Evolutionary conservation across 2,113 vertebrate genomes (phyloP).

Genomic region (Tragelaphus scriptus): DNA sequence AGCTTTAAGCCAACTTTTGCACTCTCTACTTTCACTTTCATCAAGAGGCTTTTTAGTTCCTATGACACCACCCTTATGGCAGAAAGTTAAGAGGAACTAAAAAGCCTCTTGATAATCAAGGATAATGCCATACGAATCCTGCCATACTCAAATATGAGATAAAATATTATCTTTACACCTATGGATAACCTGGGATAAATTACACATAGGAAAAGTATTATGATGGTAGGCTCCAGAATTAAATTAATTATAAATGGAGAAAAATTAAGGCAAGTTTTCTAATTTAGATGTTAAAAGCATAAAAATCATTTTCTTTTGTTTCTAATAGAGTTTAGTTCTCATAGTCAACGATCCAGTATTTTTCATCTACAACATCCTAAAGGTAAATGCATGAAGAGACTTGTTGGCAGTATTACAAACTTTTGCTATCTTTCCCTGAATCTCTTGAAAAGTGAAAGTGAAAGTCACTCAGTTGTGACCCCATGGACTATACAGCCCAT

Average conservation of each 20-base stretch:
- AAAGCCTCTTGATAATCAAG: not conserved
- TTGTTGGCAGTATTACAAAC: not conserved
- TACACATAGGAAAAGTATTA: not conserved
- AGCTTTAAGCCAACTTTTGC: too few species aligned
- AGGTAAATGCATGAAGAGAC: not conserved
- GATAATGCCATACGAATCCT: not conserved
- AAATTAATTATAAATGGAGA: not conserved
- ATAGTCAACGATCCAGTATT: not conserved
- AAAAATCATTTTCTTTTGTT: not conserved
- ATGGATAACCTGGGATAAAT: not conserved
- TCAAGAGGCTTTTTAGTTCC: too few species aligned
- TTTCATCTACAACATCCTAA: not conserved
- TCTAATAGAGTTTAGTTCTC: not conserved
- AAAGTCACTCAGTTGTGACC: not conserved
- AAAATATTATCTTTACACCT: not conserved
- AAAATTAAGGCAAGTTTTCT: not conserved
- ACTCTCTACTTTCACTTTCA: too few species aligned
- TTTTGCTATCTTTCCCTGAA: not conserved
- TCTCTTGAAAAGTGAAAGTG: not conserved
- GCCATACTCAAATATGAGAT: not conserved
- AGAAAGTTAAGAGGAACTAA: too few species aligned
- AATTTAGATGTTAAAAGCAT: not conserved
- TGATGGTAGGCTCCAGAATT: not conserved
- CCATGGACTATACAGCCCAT: not conserved
- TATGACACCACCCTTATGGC: too few species aligned